Conservation (phyloP, 2,888 invertebrate species). For the Meloe dianella region DNA sequence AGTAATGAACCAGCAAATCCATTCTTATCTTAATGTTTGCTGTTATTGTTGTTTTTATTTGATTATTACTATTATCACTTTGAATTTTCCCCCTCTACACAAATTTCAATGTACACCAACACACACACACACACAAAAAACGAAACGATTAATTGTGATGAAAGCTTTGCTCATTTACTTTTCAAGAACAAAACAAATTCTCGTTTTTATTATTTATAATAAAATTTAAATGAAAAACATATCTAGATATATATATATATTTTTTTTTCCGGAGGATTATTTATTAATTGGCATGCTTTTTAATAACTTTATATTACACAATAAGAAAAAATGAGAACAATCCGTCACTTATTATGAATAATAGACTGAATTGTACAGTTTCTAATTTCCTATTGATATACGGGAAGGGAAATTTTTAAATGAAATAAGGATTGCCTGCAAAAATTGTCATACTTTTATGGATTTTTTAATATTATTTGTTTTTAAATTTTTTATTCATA, state of each 20-base stretch:
- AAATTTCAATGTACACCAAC: background rate
- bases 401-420: background rate
- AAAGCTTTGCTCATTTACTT: constrained; percentile 34
- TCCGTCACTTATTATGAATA: constrained; percentile 27
- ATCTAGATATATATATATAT: constrained; percentile 28
- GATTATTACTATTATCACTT: background rate
- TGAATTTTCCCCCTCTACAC: background rate
- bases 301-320: constrained; percentile 25
- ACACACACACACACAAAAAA: background rate
- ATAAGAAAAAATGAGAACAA: constrained; percentile 23
- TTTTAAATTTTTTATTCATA: background rate
- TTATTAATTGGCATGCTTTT: constrained; percentile 27
- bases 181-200: constrained; percentile 9
- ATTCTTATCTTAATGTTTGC: constrained; percentile 66
- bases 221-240: constrained; percentile 30
- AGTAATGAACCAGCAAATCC: constrained; percentile 64
- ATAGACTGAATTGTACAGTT: constrained; percentile 36
- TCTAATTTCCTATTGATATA: constrained; percentile 11
- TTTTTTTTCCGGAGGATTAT: constrained; percentile 25
- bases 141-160: constrained; percentile 23
- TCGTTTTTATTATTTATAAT: constrained; percentile 24
- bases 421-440: background rate
- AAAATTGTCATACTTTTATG: background rate
- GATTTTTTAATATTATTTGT: constrained; percentile 3
- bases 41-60: constrained; percentile 6